phyloP scores from a whole-genome alignment of 2,113 vertebrate species.

The Vombatus ursinus region DNA sequence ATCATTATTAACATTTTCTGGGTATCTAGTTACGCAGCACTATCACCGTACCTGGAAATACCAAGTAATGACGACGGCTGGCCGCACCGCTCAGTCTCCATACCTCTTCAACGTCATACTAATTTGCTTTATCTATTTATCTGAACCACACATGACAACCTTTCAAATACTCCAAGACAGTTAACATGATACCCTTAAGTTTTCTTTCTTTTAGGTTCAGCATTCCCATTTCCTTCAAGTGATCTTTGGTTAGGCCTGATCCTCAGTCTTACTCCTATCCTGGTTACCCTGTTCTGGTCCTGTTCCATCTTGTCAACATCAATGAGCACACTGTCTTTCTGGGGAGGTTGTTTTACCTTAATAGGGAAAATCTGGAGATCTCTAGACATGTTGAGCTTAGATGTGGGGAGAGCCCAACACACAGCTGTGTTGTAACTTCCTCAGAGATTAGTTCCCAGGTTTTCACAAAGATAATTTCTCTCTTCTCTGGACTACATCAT shows the following conservation, averaged over 20 bases:
- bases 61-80: neutral
- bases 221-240: neutral
- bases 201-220: neutral
- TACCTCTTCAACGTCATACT: neutral
- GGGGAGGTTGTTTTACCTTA: constrained; percentile 39
- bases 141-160: neutral
- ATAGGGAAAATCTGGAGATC: constrained; percentile 56
- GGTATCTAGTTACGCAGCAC: neutral
- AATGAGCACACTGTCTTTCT: neutral
- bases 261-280: neutral
- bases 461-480: neutral
- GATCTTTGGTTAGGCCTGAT: neutral
- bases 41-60: neutral
- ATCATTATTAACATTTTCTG: neutral
- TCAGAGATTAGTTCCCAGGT: constrained; percentile 16
- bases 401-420: neutral
- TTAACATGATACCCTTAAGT: neutral
- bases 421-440: constrained; percentile 56
- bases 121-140: neutral
- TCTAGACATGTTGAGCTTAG: constrained; percentile 70
- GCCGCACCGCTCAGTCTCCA: neutral
- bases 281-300: neutral
- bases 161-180: neutral
- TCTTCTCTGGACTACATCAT: neutral
- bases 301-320: neutral